These are phyloP conservation scores for Sparidentex hasta DNA, from an alignment of 2,797 vertebrate species.

Conservation along the genomic window DNA sequence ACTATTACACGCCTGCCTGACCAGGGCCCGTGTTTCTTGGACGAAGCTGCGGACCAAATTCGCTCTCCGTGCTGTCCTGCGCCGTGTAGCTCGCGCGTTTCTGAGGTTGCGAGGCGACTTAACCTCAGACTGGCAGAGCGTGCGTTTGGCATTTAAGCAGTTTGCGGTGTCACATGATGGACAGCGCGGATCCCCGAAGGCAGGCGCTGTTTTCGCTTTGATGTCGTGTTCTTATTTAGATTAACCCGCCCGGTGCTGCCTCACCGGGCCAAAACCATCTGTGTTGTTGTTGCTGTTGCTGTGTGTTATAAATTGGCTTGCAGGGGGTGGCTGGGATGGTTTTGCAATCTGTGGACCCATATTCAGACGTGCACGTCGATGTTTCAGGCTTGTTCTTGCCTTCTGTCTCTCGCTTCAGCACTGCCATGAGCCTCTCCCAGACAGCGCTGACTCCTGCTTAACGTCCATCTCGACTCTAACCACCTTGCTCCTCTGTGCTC, in stretches of 20 bases:
- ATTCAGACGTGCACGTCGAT: constrained; percentile 42
- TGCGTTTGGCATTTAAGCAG: constrained; percentile 62
- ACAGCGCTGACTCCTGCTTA: constrained; percentile 25
- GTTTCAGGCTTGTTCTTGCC: constrained; percentile 54
- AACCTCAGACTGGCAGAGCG: constrained; percentile 46
- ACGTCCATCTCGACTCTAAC: constrained; percentile 18
- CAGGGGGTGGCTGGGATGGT: constrained; percentile 66
- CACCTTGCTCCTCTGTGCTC: neutral
- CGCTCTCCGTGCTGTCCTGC: constrained; percentile 30
- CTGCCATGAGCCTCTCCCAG: constrained; percentile 34
- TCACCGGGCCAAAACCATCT: constrained; percentile 71
- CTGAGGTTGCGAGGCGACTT: constrained; percentile 52
- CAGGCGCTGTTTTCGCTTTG: constrained; percentile 56
- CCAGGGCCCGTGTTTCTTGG: constrained; percentile 27
- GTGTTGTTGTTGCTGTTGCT: constrained; percentile 64
- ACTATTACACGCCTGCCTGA: constrained; percentile 72
- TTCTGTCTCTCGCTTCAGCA: constrained; percentile 51
- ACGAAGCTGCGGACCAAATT: constrained; percentile 33
- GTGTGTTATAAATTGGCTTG: constrained; percentile 56
- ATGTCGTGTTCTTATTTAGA: constrained; percentile 67
- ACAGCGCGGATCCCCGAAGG: constrained; percentile 43
- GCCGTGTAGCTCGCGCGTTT: constrained; percentile 31
- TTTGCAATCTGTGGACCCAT: constrained; percentile 64
- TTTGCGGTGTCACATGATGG: constrained; percentile 59
- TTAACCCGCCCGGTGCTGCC: constrained; percentile 51